A percentile compares a stretch with the other conserved stretches of the same genome.
phyloP scores from a whole-genome alignment of 2,113 vertebrate species.

The Rhinichthys klamathensis region DNA sequence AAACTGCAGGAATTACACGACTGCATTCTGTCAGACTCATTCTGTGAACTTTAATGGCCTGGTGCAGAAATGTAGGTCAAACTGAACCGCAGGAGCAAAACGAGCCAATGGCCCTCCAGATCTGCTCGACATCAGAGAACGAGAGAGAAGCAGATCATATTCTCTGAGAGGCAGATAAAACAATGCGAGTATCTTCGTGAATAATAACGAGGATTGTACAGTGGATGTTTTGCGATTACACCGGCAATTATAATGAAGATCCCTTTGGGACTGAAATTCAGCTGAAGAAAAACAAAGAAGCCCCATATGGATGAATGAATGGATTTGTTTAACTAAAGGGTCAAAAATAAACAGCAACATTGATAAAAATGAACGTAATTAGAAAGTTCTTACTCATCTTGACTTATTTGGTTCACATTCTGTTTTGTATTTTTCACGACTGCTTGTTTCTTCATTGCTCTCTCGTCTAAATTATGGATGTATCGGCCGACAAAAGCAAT shows the following conservation, averaged over 20 bases:
- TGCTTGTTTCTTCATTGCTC: no score
- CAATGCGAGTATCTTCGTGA: background rate
- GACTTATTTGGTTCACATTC: background rate
- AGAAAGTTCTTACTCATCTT: background rate
- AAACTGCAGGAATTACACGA: constrained; percentile 4
- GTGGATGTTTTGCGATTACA: background rate
- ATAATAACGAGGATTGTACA: background rate
- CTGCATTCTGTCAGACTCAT: background rate
- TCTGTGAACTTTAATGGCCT: constrained; percentile 3
- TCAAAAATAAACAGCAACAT: background rate
- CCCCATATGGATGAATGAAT: background rate
- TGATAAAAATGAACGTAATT: background rate
- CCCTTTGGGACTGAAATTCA: background rate
- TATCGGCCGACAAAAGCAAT: background rate
- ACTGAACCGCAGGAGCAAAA: constrained; percentile 23
- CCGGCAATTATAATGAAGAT: background rate
- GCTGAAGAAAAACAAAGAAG: background rate
- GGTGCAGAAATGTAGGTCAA: constrained; percentile 34
- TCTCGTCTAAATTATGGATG: no score
- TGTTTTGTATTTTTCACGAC: background rate
- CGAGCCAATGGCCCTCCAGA: background rate
- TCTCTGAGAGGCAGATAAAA: background rate
- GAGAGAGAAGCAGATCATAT: background rate
- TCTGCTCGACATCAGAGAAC: background rate
- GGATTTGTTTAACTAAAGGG: background rate